Base-by-base conservation (phyloP, 2,797 vertebrate genomes). In the Arnoldichthys spilopterus region DNA sequence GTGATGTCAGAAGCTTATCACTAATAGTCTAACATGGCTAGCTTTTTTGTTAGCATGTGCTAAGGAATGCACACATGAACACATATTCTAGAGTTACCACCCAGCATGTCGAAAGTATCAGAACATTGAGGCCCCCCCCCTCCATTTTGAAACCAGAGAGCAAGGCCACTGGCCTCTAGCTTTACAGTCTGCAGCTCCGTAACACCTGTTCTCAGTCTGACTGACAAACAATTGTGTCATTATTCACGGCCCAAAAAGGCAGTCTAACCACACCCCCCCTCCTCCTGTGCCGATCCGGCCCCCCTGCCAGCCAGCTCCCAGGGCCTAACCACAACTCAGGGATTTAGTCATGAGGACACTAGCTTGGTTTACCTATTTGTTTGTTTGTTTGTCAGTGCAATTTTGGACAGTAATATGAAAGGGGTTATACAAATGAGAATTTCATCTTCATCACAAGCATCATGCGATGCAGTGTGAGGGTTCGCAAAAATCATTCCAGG, bases 171-270 rank as follows among this genome's bases (percentile, higher is more conserved):
- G 0, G 86, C 83, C 87, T 77, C 15, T 83, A 76, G 80, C 84
- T 67, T 85, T 79, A 79, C 20, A 66, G 90, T 82, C 84, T 58
- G 4, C 59, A 20, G 28, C 81, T 84, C 88, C 6, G 4, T 66
- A 90, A 88, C 90, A 92, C 88, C 91, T 89, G 90, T 90, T 86
- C 85, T 77, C 75, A 70, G 74, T 87, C 43, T 56, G 86, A 87
- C 81, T 89, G 88, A 87, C 89, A 90, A 87, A 90, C 84, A 92
- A 87, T 89, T 82, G 88, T 89, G 84, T 86, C 85, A 87, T 89
- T 87, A 86, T 86, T 86, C 88, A 88, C 43, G 80, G 56, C 3
- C 76, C 83, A 86, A 88, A 82, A 77, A 82, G 59, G 45, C 72
- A 32, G 67, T 72, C 83, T 80, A 82, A 88, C 88, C 78, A 76